Evolutionary conservation across 2,113 vertebrate genomes (phyloP).

Genomic region (Callionymus lyra): DNA sequence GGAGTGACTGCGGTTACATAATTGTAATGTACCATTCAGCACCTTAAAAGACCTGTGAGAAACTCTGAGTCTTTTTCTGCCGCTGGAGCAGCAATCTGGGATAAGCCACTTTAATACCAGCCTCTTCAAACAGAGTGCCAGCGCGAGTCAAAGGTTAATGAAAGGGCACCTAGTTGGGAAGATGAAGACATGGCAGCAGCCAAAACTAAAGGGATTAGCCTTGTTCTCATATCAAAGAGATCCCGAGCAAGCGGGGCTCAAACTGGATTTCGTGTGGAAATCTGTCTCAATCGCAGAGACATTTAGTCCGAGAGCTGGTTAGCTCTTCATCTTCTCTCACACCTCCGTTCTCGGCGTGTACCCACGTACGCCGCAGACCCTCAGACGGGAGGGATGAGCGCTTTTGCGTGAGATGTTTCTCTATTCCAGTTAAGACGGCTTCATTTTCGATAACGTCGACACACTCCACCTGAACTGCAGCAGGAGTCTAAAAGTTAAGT

Average conservation of each 20-base stretch:
- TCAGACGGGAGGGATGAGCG: constrained; percentile 1
- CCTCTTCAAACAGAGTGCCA: constrained; percentile 66
- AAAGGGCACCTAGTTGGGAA: constrained; percentile 68
- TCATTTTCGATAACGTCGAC: too few relatives aligned
- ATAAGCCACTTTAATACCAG: constrained; percentile 65
- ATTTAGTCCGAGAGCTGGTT: constrained; percentile 29
- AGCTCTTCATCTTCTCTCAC: constrained; percentile 44
- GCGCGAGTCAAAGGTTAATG: constrained; percentile 73
- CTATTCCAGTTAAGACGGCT: too few relatives aligned
- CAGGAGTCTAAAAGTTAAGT: too few relatives aligned
- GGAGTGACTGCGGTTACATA: constrained; percentile 31
- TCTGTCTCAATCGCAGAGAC: constrained; percentile 54
- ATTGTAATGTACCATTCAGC: constrained; percentile 33
- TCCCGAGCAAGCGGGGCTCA: constrained; percentile 57
- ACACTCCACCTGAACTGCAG: too few relatives aligned
- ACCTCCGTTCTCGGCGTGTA: constrained; percentile 16
- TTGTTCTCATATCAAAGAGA: constrained; percentile 70
- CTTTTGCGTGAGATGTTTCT: too few relatives aligned
- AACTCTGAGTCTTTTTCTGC: constrained; percentile 38
- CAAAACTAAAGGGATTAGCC: constrained; percentile 64
- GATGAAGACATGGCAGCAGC: constrained; percentile 69
- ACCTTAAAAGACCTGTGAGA: constrained; percentile 58
- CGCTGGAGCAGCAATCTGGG: constrained; percentile 40
- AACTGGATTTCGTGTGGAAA: constrained; percentile 58
- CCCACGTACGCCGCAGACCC: constrained; percentile 6